Evolutionary conservation across 2,797 vertebrate species (phyloP), one percentile per base, ranked within the genome.

Genomic region (Coreius guichenoti): DNA sequence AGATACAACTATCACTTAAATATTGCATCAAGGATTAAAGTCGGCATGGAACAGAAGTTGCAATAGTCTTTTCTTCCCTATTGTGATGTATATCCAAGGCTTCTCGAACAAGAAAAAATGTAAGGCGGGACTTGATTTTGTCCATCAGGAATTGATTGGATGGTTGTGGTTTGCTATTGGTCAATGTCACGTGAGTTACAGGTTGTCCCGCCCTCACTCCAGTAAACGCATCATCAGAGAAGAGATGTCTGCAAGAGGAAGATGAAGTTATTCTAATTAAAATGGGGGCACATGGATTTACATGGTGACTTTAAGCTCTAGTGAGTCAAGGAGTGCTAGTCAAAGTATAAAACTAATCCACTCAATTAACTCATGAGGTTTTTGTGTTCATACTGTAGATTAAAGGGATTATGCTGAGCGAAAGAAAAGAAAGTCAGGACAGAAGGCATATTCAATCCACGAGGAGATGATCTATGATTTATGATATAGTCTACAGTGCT

Each of bases 401-500:
- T 47, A 65, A 76, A 76, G 19, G n/a, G 51, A 58, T 77, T 77
- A 77, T 26, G 36, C 33, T 47, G 9, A 65, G 43, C 1, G 7
- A 68, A 23, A 29, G 43, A 73, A 61, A 36, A 63, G 39, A 65
- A 67, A 31, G n/a, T 47, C 36, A 2, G 6, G 43, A 8, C 26
- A 49, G 43, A 80, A 47, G 77, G 43, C 61, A 47, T 1, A 33
- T 49, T 67, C 56, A 63, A 9, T 29, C 17, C 36, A 26, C 1
- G 8, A 79, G 36, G 39, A 47, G 39, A 65, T 14, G 51, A 73
- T 83, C 14, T 31, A 1, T 33, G 26, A 11, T 7, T 26, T 49
- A n/a, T 47, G 45, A 45, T 33, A 26, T 45, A 87, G 90, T 23
- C 89, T 89, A 85, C 94, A 86, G 89, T 91, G 86, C 91, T 91